Evolutionary conservation across 2,797 vertebrate species (phyloP), one percentile per base, ranked within the genome.

Genomic region (Cheirogaleus major): DNA sequence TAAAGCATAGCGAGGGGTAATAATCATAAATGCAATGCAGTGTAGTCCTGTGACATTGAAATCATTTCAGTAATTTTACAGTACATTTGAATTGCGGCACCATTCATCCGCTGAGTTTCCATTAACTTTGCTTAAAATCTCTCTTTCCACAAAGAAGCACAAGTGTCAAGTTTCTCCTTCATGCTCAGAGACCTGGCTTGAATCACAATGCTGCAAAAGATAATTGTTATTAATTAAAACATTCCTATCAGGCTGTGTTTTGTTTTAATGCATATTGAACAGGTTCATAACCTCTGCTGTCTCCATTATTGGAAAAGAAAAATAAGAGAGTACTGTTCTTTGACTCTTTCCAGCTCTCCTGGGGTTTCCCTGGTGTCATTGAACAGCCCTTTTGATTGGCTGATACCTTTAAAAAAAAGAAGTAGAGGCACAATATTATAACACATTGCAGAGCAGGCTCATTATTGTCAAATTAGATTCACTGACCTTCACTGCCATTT

Each of bases 201-300:
- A 98, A 98, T 98, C 92, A 87, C 98, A 98, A 96, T 93, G 45
- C 97, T 72, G 87, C 79, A 87, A 96, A 32, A 10, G 97, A 96
- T 98, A 98, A 98, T 98, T 98, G 98, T 98, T 98, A 98, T 98
- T 98, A 99, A 99, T 99, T 98, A 98, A 98, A 98, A 96, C 90
- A 92, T 98, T 98, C 96, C 95, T 97, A 94, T 97, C 93, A 90
- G 81, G 32, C 89, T 96, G 63, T 76, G 97, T 67, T 97, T 98
- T 96, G 48, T 57, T 70, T 85, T 85, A 95, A 93, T 95, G 96
- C 97, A 95, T 97, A 96, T 72, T 11, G 88, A 98, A 96, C 32
- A 57, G 48, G 0, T 97, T 96, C 48, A 75, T 93, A 91, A 96
- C 78, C 89, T 15, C 12, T 7, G 48, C 88, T 75, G 76, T 96